These are phyloP conservation scores for Pachyseris speciosa DNA, from an alignment of 64 coral and sea anemone genomes.

Conservation along the genomic window DNA sequence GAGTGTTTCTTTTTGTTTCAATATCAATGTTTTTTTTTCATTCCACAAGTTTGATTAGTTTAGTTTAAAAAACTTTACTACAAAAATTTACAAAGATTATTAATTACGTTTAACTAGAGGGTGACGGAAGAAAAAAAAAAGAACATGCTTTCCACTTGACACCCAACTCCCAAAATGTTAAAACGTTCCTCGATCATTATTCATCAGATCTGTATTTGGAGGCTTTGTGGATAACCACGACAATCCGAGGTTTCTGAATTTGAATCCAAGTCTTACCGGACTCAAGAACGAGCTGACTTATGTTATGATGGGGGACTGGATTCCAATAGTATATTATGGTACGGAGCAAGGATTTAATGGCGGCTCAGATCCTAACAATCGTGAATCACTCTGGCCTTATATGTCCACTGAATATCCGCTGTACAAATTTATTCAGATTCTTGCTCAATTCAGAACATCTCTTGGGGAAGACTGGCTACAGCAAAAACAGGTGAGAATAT, in stretches of 20 bases:
- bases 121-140: too few species aligned
- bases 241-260: conserved; percentile 58
- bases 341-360: conserved; percentile 85
- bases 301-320: conserved; percentile 62
- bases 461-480: conserved; percentile 50
- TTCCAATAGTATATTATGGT: conserved; percentile 80
- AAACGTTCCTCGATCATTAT: not conserved
- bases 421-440: conserved; percentile 70
- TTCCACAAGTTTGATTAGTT: too few species aligned
- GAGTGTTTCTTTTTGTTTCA: too few species aligned
- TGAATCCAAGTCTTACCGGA: conserved; percentile 61
- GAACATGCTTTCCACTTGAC: too few species aligned
- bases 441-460: conserved; percentile 35
- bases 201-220: conserved; percentile 69
- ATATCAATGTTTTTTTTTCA: too few species aligned
- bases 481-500: not conserved
- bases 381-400: conserved; percentile 78
- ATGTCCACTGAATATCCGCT: conserved; percentile 60
- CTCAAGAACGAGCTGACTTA: conserved; percentile 61
- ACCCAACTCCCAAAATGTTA: too few species aligned
- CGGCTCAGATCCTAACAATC: conserved; percentile 62
- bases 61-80: too few species aligned
- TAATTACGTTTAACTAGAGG: too few species aligned
- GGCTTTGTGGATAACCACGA: conserved; percentile 86
- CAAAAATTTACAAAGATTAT: too few species aligned